These are phyloP conservation scores for Operophtera brumata DNA, from an alignment of 2,888 invertebrate species.

Conservation along the genomic window DNA sequence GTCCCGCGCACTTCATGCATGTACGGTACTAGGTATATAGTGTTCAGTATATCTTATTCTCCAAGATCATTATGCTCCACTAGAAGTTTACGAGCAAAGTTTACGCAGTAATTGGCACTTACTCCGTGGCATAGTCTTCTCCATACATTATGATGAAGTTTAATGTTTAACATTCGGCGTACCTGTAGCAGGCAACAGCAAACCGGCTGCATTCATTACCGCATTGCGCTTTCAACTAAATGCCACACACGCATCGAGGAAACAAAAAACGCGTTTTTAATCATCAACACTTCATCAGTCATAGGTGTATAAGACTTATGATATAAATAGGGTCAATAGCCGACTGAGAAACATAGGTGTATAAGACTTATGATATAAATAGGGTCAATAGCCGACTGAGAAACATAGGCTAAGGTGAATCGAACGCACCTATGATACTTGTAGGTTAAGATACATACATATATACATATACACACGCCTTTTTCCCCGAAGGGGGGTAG, in stretches of 20 bases:
- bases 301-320: constrained; percentile 1
- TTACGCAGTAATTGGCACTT: constrained; percentile 20
- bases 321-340: constrained; percentile 5
- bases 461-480: no score
- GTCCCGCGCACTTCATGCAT: background rate
- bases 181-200: constrained; percentile 8
- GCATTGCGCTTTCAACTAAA: constrained; percentile 51
- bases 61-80: constrained; percentile 18
- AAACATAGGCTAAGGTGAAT: no score
- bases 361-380: constrained; percentile 6
- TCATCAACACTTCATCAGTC: constrained; percentile 1
- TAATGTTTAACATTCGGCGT: constrained; percentile 19
- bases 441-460: no score
- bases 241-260: constrained; percentile 13
- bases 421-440: no score
- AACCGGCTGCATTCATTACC: constrained; percentile 52
- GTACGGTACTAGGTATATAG: constrained; percentile 5
- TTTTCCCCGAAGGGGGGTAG: no score
- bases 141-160: constrained; percentile 12
- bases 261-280: constrained; percentile 11
- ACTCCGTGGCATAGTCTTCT: constrained; percentile 14
- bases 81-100: constrained; percentile 15
- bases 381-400: constrained; percentile 1
- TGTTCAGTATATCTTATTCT: constrained; percentile 19
- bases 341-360: background rate